Base-by-base conservation (phyloP, 1,140 invertebrate species). In the Pseudomyrmex gracilis region DNA sequence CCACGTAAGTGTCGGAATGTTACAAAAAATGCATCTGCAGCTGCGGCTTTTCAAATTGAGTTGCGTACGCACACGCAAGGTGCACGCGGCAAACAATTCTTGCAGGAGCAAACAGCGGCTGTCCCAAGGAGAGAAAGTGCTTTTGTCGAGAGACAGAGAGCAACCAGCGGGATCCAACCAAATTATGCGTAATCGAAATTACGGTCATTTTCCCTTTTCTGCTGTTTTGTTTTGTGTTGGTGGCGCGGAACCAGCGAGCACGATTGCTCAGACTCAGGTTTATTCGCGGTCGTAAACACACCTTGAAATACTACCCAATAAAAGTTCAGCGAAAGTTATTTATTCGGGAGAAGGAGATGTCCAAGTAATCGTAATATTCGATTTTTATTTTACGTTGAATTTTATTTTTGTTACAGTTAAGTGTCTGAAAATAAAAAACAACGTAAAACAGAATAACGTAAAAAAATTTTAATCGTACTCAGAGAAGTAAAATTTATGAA, bases 161-260 rank as follows among this genome's bases (percentile, higher is more conserved):
- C 34, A 67, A 90, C 86, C 86, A 61, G 71, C 51, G 49, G 88
- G 82, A 86, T 86, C 89, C 83, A 66, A 85, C 34, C 84, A 86
- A 92, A 90, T 91, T 92, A 90, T 91, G 89, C 82, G 77, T 90
- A 92, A 90, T 91, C 85, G 58, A 88, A 91, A 90, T 90, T 84
- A 90, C 74, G 64, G 80, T 88, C 63, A 87, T 91, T 92, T 91
- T 87, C 74, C 84, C 63, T 77, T 89, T 85, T 86, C 84, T 34
- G 85, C 74, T 82, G 68, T 88, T 86, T 71, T 77, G 70, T 58
- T 88, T 83, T 77, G 82, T 85, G 78, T 55, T 63, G 47, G 58
- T 88, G 73, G 77, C 55, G 86, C 74, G 73, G 84, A 85, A 85
- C 61, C 86, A 60, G 13, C 55, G 13, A 64, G 45, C 43, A 20